Conservation (phyloP, 2,888 invertebrate species). For the Tanytarsus gracilentus region DNA sequence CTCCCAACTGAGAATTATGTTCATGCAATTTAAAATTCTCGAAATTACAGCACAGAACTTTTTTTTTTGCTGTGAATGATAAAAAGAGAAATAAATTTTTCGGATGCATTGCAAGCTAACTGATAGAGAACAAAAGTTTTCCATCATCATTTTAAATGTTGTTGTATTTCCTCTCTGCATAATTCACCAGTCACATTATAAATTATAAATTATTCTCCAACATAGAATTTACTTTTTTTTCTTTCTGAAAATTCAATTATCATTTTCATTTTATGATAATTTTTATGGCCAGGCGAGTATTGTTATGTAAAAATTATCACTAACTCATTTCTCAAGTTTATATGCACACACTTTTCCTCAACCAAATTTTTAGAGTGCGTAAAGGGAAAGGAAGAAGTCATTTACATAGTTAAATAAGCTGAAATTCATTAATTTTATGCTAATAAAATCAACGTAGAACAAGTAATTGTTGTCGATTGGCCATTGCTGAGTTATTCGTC, state of each 20-base stretch:
- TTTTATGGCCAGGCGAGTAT: conserved; percentile 6
- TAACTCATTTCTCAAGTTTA: conserved; percentile 1
- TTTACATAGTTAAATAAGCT: conserved; percentile 8
- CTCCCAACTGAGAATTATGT: too few relatives aligned
- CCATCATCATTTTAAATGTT: background rate
- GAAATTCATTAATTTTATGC: background rate
- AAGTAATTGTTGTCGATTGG: background rate
- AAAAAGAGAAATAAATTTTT: too few relatives aligned
- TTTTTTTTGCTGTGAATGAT: too few relatives aligned
- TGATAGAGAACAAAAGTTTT: background rate
- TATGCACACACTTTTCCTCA: background rate
- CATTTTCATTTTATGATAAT: conserved; percentile 13
- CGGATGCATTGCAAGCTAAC: too few relatives aligned
- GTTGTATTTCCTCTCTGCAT: background rate
- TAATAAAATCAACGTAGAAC: background rate
- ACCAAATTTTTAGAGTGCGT: background rate
- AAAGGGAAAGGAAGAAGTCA: background rate
- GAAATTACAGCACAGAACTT: too few relatives aligned
- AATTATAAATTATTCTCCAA: conserved; percentile 6
- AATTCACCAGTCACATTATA: background rate
- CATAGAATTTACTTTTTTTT: background rate
- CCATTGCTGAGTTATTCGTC: too few relatives aligned
- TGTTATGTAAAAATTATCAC: conserved; percentile 13
- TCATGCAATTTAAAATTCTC: too few relatives aligned
- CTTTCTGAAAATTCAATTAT: conserved; percentile 2